Base-by-base conservation (phyloP, 2,797 vertebrate genomes). In the Chaetophractus vellerosus region DNA sequence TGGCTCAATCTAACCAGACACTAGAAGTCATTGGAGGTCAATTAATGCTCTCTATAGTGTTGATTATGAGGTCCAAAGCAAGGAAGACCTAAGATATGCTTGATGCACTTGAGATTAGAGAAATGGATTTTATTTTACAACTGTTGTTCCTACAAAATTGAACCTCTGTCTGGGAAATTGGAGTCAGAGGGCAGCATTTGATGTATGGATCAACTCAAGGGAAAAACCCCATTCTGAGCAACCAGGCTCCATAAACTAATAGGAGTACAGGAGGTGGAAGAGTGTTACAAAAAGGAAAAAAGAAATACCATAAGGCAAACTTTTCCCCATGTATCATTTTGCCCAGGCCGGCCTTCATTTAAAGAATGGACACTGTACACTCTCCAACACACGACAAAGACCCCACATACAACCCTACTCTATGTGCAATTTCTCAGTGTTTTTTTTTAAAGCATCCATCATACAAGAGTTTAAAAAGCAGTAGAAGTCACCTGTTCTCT, bases 401-500 rank as follows among this genome's bases (percentile, higher is more conserved):
- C 12, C 38, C 24, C 24, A 31, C 6, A 78, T 2, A 57, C 7
- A 8, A 50, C 9, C 2, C 5, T 89, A 55, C 52, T 18, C 66
- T 52, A 7, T 6, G 6, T 8, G 2, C 16, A 28, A 19, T 50
- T 94, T 52, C 28, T 38, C 55, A 36, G 45, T 75, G 86, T 74
- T 41, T 84, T 66, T 91, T 68, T 71, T 12, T 63, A 48, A 12
- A 52, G 24, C n/a, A 57, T 64, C 18, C 21, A 38, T 19, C 31
- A 87, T 68, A 48, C 15, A 75, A 59, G 74, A 16, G 18, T 57
- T 82, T 91, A 28, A 57, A 82, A 94, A 85, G 23, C 19, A 85
- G 16, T 69, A 9, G 26, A 93, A 80, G n/a, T 64, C 45, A 91
- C 36, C 4, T 33, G 57, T 68, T 76, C 16, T 89, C 72, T 87